Conservation (phyloP, 2,888 invertebrate species). For the Caenorhabditis doughertyi region DNA sequence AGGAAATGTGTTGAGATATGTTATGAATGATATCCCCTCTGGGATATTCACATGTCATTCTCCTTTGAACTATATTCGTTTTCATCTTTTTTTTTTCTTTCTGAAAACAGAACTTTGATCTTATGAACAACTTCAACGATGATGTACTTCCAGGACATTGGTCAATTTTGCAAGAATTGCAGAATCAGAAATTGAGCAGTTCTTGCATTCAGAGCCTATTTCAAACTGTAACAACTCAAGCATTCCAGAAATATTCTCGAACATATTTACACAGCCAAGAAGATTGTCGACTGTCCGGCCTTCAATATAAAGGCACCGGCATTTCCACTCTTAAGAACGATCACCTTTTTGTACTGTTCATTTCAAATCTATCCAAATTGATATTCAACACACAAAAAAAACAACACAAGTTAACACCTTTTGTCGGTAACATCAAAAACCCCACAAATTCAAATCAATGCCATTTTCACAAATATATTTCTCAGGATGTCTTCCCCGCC, state of each 20-base stretch:
- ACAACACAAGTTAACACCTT: neutral
- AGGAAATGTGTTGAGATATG: conserved; percentile 28
- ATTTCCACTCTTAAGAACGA: too few species aligned
- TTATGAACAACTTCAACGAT: conserved; percentile 1
- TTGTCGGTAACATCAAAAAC: conserved; percentile 35
- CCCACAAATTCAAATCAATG: conserved; percentile 22
- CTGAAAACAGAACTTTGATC: conserved; percentile 14
- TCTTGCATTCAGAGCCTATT: too few species aligned
- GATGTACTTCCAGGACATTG: conserved; percentile 2
- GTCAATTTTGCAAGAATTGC: neutral
- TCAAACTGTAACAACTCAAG: too few species aligned
- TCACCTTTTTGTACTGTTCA: too few species aligned
- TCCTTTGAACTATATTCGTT: conserved; percentile 16
- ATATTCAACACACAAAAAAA: neutral
- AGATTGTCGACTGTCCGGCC: too few species aligned
- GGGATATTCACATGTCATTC: conserved; percentile 23
- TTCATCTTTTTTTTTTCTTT: neutral
- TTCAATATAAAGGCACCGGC: too few species aligned
- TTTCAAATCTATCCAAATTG: neutral
- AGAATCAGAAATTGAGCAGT: too few species aligned
- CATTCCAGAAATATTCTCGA: too few species aligned
- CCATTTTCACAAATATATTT: conserved; percentile 6
- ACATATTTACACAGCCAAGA: too few species aligned
- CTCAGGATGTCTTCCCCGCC: conserved; percentile 4
- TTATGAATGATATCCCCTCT: conserved; percentile 20